A percentile compares a stretch with the other conserved stretches of the same genome.
These are phyloP conservation scores for Cephonodes hylas DNA, from an alignment of 2,888 invertebrate species.

Conservation along the genomic window DNA sequence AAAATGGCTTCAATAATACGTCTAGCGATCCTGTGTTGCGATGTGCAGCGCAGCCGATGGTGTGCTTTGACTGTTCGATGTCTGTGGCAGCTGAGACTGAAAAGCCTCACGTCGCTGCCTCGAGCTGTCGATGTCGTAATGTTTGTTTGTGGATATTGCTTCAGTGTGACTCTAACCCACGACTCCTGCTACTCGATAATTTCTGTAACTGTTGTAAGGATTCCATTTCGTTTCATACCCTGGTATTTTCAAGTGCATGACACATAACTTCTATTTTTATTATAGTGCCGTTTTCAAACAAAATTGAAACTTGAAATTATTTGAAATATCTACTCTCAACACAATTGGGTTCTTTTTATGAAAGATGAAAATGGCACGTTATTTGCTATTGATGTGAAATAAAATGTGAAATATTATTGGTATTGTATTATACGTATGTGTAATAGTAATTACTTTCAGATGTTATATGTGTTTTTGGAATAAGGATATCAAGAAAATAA, in stretches of 20 bases:
- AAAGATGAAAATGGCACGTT: slow-evolving; percentile 47
- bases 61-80: slow-evolving; percentile 78
- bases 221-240: not conserved
- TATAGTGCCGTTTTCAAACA: slow-evolving; percentile 56
- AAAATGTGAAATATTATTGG: not conserved
- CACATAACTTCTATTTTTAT: slow-evolving; percentile 47
- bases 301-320: slow-evolving; percentile 11
- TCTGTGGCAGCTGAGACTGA: slow-evolving; percentile 65
- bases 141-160: slow-evolving; percentile 73
- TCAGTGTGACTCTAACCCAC: slow-evolving; percentile 62
- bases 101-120: slow-evolving; percentile 63
- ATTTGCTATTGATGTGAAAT: slow-evolving; percentile 19
- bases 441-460: not conserved
- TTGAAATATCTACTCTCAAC: not conserved
- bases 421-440: not conserved
- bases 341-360: not conserved
- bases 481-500: not conserved
- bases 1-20: not conserved
- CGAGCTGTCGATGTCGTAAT: slow-evolving; percentile 76
- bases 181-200: slow-evolving; percentile 42
- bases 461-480: not conserved
- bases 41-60: slow-evolving; percentile 69
- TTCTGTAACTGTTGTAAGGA: slow-evolving; percentile 19
- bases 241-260: slow-evolving; percentile 56
- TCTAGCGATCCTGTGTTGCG: not conserved